phyloP scores from a whole-genome alignment of 2,888 invertebrate genomes.

The Norana najaformis region DNA sequence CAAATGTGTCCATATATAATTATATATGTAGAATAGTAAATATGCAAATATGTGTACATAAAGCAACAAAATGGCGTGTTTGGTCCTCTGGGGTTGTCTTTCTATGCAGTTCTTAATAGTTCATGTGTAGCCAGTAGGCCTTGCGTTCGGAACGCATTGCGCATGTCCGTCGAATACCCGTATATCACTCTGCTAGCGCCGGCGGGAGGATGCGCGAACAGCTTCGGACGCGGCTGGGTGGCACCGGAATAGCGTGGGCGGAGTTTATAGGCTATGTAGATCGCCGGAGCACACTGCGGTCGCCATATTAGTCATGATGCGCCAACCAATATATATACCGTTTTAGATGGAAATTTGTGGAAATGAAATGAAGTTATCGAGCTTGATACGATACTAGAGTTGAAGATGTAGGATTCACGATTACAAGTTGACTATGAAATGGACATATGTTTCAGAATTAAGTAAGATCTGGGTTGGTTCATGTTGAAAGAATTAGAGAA shows the following conservation, averaged over 20 bases:
- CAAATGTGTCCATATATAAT: not conserved
- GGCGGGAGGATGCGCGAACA: constrained; percentile 5
- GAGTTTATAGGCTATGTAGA: not conserved
- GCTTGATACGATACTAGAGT: not conserved
- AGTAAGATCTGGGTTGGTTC: too few relatives aligned
- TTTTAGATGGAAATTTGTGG: not conserved
- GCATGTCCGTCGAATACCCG: constrained; percentile 5
- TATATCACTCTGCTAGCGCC: constrained; percentile 13
- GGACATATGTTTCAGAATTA: not conserved
- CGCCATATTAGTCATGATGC: not conserved
- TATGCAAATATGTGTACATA: not conserved
- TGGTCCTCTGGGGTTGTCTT: not conserved
- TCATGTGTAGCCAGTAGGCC: not conserved
- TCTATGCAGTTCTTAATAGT: not conserved
- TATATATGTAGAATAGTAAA: not conserved
- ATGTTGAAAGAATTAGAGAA: too few relatives aligned
- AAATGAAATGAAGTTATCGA: not conserved
- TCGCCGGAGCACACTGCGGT: not conserved
- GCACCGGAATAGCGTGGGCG: not conserved
- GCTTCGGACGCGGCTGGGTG: constrained; percentile 2
- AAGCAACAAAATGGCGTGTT: not conserved
- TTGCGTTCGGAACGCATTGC: not conserved
- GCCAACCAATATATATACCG: not conserved
- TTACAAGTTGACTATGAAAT: not conserved
- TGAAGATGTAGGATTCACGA: not conserved